These are phyloP conservation scores for Microcebus murinus DNA, from an alignment of 2,113 vertebrate genomes.

Conservation along the genomic window DNA sequence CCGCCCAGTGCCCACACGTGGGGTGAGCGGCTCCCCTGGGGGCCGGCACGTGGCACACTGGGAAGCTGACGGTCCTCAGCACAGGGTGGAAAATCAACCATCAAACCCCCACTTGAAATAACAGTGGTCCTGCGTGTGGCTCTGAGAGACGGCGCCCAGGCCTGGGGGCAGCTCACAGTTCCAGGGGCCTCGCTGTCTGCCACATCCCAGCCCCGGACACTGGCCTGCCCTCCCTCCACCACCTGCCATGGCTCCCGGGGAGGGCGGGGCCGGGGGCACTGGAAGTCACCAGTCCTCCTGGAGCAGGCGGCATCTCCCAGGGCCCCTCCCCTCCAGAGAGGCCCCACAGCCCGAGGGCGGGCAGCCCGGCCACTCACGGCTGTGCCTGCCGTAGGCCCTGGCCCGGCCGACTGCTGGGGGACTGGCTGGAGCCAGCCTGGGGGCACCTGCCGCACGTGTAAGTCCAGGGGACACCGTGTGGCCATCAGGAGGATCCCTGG, in stretches of 20 bases:
- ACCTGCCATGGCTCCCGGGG: too few species aligned
- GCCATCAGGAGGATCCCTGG: not conserved
- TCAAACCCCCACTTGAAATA: not conserved
- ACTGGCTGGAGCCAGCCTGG: not conserved
- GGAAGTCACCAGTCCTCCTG: not conserved
- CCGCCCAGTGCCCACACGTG: not conserved
- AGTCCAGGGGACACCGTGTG: not conserved
- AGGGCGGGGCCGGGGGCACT: not conserved
- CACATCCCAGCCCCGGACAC: not conserved
- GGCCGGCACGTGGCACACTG: not conserved
- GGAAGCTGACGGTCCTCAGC: not conserved
- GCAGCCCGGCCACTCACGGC: not conserved
- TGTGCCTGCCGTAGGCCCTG: not conserved
- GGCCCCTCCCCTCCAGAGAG: not conserved
- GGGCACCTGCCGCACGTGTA: not conserved
- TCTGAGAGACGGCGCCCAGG: not conserved
- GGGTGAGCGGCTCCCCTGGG: not conserved
- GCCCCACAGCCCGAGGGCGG: not conserved
- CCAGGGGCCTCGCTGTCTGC: not conserved
- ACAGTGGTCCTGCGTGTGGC: too few species aligned
- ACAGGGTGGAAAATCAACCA: too few species aligned
- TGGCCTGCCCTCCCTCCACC: not conserved
- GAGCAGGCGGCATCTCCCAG: not conserved
- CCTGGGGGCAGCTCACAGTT: not conserved
- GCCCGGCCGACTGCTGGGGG: not conserved